Evolutionary conservation across 2,888 invertebrate species (phyloP), one percentile per base, ranked within the genome.

Genomic region (Drosophila dives): DNA sequence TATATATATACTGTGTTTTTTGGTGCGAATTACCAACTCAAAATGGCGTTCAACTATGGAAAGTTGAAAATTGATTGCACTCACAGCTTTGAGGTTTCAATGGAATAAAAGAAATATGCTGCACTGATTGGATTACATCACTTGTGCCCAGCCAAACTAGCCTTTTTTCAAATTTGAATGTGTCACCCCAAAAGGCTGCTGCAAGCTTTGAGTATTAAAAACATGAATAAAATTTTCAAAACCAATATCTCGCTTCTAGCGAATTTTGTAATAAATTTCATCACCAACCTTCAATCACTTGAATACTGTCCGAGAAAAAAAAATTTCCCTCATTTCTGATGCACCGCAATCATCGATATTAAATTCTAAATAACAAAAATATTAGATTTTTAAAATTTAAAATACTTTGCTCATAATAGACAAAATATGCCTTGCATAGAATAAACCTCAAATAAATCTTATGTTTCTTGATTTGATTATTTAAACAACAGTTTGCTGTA

Each of bases 11-110:
- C 49, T 49, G 48, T 71, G 77, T 62, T 74, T 64, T 48, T 61
- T 63, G 67, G 32, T 60, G 75, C 67, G 87, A 81, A 81, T 85
- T 85, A 85, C 74, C 63, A 78, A 74, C 80, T 87, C 69, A 29
- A 63, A 76, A 80, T 72, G 70, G 72, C 78, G 64, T 65, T 65
- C 68, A 73, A 60, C 72, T 71, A 58, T 49, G 67, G 51, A 40
- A 70, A 64, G 45, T 50, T 64, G 53, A 51, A 75, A 71, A 63
- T 80, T 69, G 75, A 63, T 75, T 75, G 67, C 68, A 64, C 48
- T 59, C 56, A 38, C 49, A 65, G 67, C 65, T 58, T 56, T 59
- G 54, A 58, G 80, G 77, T 79, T 87, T 83, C 85, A 83, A 62
- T 64, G 63, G 63, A 68, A 70, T 59, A 67, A 73, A 67, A 67